These are phyloP conservation scores for Holothuria scabra DNA, from an alignment of 53 echinoderm and acorn worm species.

Conservation along the genomic window DNA sequence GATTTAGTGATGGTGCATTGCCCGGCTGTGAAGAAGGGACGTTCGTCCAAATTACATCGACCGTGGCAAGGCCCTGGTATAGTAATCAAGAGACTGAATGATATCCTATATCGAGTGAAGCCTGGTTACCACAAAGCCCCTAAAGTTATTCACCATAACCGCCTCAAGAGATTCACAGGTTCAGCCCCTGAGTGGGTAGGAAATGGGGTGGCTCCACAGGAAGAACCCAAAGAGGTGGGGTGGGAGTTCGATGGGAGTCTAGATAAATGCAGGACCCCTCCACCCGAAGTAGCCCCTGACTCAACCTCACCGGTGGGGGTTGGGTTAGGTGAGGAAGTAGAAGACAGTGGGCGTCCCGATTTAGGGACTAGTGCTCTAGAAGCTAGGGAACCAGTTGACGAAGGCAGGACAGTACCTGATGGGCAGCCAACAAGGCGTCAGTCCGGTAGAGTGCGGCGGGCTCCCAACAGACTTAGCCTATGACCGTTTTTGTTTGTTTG, in stretches of 20 bases:
- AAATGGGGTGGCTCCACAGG: neutral
- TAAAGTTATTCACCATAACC: slow-evolving; percentile 3
- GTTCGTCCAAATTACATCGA: slow-evolving; percentile 7
- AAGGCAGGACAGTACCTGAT: no score
- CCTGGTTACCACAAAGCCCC: neutral
- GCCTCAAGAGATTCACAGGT: slow-evolving; percentile 5
- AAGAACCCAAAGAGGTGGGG: neutral
- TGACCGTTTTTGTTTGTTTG: no score
- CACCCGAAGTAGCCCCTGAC: neutral
- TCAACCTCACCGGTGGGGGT: neutral
- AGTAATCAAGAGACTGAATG: neutral
- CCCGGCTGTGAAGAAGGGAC: no score
- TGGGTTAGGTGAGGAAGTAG: neutral
- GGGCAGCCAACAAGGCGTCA: no score
- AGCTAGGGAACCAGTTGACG: no score
- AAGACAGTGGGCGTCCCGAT: neutral
- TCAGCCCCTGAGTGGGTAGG: slow-evolving; percentile 19
- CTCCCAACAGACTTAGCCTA: no score
- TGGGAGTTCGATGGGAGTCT: neutral
- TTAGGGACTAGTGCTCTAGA: no score
- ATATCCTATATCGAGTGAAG: no score
- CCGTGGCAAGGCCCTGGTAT: slow-evolving; percentile 28
- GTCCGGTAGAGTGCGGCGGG: no score
- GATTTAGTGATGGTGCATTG: slow-evolving; percentile 1
- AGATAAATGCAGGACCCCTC: neutral